phyloP scores from a whole-genome alignment of 1,140 invertebrate species.

The Leguminivora glycinivorella region DNA sequence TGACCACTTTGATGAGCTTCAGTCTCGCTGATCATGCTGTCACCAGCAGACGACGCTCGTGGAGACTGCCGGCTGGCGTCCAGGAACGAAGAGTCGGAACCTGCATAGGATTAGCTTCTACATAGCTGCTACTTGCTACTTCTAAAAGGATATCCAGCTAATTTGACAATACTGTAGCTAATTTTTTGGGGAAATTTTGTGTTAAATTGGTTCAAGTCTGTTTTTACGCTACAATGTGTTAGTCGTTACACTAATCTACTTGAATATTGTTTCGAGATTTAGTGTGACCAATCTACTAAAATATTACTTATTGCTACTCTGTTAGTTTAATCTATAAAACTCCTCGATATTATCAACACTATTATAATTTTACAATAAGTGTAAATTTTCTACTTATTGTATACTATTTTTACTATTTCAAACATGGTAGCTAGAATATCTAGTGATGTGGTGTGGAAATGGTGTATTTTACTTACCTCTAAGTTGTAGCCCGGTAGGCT shows the following conservation, averaged over 20 bases:
- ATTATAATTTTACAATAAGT: neutral
- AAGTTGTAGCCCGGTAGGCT: constrained; percentile 67
- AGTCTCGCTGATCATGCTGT: constrained; percentile 72
- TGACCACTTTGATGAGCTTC: constrained; percentile 75
- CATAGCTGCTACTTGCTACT: constrained; percentile 31
- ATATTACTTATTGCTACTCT: too few species aligned
- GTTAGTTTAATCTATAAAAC: too few species aligned
- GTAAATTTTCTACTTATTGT: neutral
- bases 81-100: constrained; percentile 70
- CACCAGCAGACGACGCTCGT: constrained; percentile 68
- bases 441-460: neutral
- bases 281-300: too few species aligned
- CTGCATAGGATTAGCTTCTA: constrained; percentile 48
- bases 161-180: neutral
- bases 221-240: neutral
- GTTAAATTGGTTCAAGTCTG: too few species aligned
- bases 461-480: constrained; percentile 54
- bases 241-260: neutral
- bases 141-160: constrained; percentile 12
- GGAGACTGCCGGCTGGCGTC: constrained; percentile 70
- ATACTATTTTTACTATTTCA: neutral
- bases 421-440: neutral
- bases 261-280: neutral
- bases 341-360: too few species aligned
- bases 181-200: too few species aligned